Evolutionary conservation across 2,113 vertebrate genomes (phyloP).

Genomic region (Ondatra zibethicus): DNA sequence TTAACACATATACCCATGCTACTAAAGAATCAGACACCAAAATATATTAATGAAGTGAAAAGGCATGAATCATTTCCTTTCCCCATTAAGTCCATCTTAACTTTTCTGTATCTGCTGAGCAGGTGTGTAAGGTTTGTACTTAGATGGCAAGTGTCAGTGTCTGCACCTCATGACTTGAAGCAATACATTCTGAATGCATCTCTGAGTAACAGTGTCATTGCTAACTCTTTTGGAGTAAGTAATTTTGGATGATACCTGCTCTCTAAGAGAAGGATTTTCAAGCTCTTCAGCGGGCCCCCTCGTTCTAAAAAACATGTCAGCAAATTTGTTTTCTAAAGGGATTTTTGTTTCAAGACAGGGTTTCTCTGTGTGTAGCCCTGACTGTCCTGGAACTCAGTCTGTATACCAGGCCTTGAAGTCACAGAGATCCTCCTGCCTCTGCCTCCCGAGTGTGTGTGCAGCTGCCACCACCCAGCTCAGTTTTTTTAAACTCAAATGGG

Average conservation of each 20-base stretch:
- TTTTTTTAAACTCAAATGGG: neutral
- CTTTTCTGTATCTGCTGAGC: neutral
- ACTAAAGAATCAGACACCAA: neutral
- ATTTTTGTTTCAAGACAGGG: neutral
- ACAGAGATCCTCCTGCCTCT: neutral
- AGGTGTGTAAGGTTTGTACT: neutral
- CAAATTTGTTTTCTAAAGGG: neutral
- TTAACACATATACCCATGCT: neutral
- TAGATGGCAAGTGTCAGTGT: neutral
- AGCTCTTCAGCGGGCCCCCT: neutral
- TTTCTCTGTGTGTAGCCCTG: neutral
- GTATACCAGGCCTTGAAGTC: neutral
- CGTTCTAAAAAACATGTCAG: neutral
- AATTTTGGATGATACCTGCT: neutral
- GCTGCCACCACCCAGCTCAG: neutral
- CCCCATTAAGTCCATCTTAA: neutral
- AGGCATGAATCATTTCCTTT: neutral
- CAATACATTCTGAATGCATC: neutral
- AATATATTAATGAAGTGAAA: neutral
- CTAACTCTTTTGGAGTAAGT: neutral
- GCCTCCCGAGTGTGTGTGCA: neutral
- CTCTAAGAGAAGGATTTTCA: neutral
- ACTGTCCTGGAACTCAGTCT: neutral
- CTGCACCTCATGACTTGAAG: neutral
- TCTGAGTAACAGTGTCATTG: neutral